Evolutionary conservation across 2,797 vertebrate species (phyloP).

Genomic region (Phrynocephalus guinanensis): DNA sequence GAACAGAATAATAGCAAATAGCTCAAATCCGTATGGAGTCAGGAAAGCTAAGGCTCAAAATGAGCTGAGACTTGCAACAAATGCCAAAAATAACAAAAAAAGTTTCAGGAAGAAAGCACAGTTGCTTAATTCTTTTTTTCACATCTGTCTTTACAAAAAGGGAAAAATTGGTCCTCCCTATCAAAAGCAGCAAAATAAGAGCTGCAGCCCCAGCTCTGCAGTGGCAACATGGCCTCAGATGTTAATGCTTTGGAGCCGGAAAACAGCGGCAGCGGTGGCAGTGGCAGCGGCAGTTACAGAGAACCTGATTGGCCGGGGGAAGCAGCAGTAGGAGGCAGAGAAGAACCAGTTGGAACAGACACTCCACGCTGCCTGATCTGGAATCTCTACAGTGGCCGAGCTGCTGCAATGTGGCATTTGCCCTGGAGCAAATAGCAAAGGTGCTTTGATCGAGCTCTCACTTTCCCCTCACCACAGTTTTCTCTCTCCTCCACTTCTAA

Average conservation of each 20-base stretch:
- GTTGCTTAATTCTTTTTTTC: no score
- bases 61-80: no score
- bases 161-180: no score
- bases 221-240: conserved; percentile 92
- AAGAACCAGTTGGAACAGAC: conserved; percentile 65
- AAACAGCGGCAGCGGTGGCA: conserved; percentile 61
- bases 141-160: no score
- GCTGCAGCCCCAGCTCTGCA: conserved; percentile 78
- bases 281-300: conserved; percentile 56
- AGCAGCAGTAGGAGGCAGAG: conserved; percentile 68
- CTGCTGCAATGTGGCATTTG: conserved; percentile 96
- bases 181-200: conserved; percentile 44
- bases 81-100: no score
- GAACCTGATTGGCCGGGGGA: conserved; percentile 56
- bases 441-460: conserved; percentile 81
- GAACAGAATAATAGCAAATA: no score
- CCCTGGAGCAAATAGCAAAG: conserved; percentile 95
- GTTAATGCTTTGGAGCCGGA: conserved; percentile 86
- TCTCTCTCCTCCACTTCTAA: conserved; percentile 43
- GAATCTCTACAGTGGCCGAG: conserved; percentile 97
- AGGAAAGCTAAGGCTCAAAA: no score
- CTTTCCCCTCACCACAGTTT: conserved; percentile 50
- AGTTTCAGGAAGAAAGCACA: no score
- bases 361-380: conserved; percentile 82
- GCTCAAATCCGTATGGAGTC: no score